Evolutionary conservation across 2,888 invertebrate genomes (phyloP), one percentile per base, ranked within the genome.

Genomic region (Sminthurides aquaticus): DNA sequence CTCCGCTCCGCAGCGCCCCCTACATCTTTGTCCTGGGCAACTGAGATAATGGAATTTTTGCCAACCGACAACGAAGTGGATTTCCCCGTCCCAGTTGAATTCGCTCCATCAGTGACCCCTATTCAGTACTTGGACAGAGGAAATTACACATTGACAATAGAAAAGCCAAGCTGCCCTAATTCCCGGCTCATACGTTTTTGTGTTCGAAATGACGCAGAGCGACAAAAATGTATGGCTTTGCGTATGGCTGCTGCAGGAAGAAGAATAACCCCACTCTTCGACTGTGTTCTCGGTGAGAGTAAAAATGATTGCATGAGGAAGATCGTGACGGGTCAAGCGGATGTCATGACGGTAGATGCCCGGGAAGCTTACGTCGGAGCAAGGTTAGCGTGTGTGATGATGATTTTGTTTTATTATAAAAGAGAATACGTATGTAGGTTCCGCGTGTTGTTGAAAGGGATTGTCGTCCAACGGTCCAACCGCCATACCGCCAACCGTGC

Each of bases 261-360:
- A 64, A 87, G 90, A 75, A 86, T 90, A 52, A 82, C 90, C 3
- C 94, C 94, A 0, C 84, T 86, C 71, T 82, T 93, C 57, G 87
- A 88, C 76, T 95, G 94, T 76, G 80, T 87, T 1, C 81, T 83
- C 69, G 85, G 87, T 54, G 80, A 83, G 49, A 82, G 82, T 27
- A 82, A 85, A 57, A 83, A 84, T 5, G 84, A 83, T 18, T 93
- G 93, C 75, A 82, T 93, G 81, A 79, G 83, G 27, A 85, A 86
- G 1, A 82, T 90, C 0, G 77, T 79, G 3, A 77, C 79, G 0
- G 83, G 85, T n/a, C 80, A 82, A 1, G 85, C 86, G 49, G 91
- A 94, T 78, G 81, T 91, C 11, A 83, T 89, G 1, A 82, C 87
- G 0, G 85, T 87, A 1, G 84, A 84, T 68, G 86, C 89, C 1